Evolutionary conservation across 2,888 invertebrate genomes (phyloP).

Genomic region (Pseudococcus jackbeardsleyi): DNA sequence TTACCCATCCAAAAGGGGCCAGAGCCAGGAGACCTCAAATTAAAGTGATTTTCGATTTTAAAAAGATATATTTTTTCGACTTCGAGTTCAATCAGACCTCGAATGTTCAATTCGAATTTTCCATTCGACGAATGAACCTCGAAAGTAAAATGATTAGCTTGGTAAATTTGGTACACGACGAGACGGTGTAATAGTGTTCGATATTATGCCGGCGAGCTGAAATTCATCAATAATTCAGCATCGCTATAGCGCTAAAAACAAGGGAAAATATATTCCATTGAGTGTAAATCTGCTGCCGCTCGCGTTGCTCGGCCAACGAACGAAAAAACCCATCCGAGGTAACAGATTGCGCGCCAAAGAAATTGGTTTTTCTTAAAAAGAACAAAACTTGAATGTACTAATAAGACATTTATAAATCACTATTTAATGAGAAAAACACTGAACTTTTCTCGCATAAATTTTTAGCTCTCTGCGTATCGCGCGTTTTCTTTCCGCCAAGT

Average conservation of each 20-base stretch:
- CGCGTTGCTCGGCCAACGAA: not conserved
- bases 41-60: too few relatives aligned
- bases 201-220: not conserved
- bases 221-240: conserved; percentile 23
- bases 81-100: too few relatives aligned
- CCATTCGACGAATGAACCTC: not conserved
- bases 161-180: not conserved
- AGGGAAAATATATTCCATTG: conserved; percentile 41
- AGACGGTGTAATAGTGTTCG: not conserved
- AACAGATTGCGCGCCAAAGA: conserved; percentile 40
- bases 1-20: too few relatives aligned
- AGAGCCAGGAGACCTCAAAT: too few relatives aligned
- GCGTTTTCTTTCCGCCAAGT: not conserved
- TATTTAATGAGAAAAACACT: conserved; percentile 44
- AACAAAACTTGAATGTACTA: conserved; percentile 40
- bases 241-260: not conserved
- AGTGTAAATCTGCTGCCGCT: conserved; percentile 16
- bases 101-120: too few relatives aligned
- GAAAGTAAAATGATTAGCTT: not conserved
- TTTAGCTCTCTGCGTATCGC: not conserved
- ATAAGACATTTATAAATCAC: conserved; percentile 40
- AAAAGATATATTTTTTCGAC: too few relatives aligned
- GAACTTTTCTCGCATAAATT: conserved; percentile 44
- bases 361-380: conserved; percentile 23
- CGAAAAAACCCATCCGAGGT: not conserved